phyloP scores from a whole-genome alignment of 2,888 invertebrate species.

The Atethmia centrago region DNA sequence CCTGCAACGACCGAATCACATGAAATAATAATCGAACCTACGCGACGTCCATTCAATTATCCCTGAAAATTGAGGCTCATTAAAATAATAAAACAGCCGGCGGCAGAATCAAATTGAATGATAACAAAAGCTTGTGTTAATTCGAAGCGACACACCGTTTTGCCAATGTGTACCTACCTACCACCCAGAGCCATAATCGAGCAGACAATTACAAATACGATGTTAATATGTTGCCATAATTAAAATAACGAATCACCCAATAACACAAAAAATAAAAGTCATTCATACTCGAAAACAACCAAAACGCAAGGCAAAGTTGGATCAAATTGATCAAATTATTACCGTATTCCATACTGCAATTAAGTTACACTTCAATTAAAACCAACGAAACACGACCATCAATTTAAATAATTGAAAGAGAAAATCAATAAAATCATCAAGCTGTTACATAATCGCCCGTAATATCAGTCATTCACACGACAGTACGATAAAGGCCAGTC shows the following conservation, averaged over 20 bases:
- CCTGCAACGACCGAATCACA: slow-evolving; percentile 72
- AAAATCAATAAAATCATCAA: slow-evolving; percentile 60
- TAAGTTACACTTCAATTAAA: slow-evolving; percentile 51
- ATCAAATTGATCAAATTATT: slow-evolving; percentile 25
- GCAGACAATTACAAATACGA: slow-evolving; percentile 26
- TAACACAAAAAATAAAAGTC: not conserved
- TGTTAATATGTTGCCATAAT: too few species aligned
- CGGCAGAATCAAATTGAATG: slow-evolving; percentile 89
- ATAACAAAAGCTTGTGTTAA: slow-evolving; percentile 89
- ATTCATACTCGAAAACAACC: not conserved
- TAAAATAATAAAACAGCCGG: slow-evolving; percentile 90
- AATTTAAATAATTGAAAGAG: slow-evolving; percentile 57
- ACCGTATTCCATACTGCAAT: slow-evolving; percentile 21
- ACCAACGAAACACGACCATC: slow-evolving; percentile 45
- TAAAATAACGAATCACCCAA: slow-evolving; percentile 15
- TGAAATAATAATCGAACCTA: slow-evolving; percentile 85
- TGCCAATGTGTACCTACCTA: slow-evolving; percentile 68
- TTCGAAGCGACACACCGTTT: slow-evolving; percentile 81
- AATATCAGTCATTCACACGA: slow-evolving; percentile 66
- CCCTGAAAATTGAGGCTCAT: slow-evolving; percentile 89
- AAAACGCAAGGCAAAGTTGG: slow-evolving; percentile 5
- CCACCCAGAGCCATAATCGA: slow-evolving; percentile 55
- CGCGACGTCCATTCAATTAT: slow-evolving; percentile 88
- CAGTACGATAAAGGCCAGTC: slow-evolving; percentile 76
- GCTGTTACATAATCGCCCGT: slow-evolving; percentile 56